Base-by-base conservation (phyloP, 2,113 vertebrate species). In the Nymphicus hollandicus region DNA sequence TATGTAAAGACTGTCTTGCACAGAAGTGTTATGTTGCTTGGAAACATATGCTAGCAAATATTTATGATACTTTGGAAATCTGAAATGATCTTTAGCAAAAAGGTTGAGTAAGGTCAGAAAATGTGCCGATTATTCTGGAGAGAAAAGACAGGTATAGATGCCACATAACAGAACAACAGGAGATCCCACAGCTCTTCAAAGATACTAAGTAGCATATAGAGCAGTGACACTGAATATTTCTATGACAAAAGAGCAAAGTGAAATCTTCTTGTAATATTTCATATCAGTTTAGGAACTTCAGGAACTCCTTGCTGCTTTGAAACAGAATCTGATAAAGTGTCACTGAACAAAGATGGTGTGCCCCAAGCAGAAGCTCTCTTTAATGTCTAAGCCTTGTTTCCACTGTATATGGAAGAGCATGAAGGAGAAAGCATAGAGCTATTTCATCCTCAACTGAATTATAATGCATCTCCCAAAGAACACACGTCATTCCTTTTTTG, bases 1-100 rank as follows among this genome's bases (percentile, higher is more conserved):
- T 93, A 95, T 87, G 64, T 74, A 81, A 87, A 66, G 65, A 58
- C 43, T 60, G 37, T 81, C 81, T 89, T 93, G 43, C 50, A 92
- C 31, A 81, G 41, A 87, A 81, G 39, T 76, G 43, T 89, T 87
- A 55, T 6, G 87, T 71, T 94, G 87, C 91, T 52, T 91, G 47
- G 91, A 96, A 78, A 94, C 81, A 68, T 4, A 70, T 20, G 31
- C 78, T 71, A 93, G 27, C 43, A 81, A 94, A 50, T 71, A 78
- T 87, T 89, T 74, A 61, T 49, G 53, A 88, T 33, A 60, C 43
- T 87, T 81, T 70, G 55, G 55, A 87, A 89, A 93, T 69, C 46
- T 73, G 28, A 88, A 85, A 44, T 76, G 2, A 76, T 76, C 63
- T 88, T 80, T n/a, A 76, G 56, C n/a, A 86, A 86, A 81, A 73